phyloP scores from a whole-genome alignment of 2,113 vertebrate species.

The Pelodiscus sinensis region DNA sequence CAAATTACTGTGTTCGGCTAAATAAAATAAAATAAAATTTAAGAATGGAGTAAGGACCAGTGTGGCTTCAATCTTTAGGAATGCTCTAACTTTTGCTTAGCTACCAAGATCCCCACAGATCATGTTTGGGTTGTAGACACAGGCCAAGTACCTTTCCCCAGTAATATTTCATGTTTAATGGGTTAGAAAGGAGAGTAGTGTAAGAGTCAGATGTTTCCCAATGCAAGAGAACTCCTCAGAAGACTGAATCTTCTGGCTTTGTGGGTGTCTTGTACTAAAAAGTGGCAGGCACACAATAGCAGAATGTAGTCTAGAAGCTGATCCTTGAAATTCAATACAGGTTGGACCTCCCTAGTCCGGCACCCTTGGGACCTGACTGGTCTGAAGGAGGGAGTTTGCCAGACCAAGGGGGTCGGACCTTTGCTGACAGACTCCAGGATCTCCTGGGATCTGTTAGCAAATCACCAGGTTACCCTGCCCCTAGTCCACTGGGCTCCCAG shows the following conservation, averaged over 20 bases:
- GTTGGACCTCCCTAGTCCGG: no score
- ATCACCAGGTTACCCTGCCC: no score
- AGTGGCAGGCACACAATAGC: neutral
- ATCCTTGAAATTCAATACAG: neutral
- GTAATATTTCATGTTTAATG: neutral
- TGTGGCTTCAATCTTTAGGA: neutral
- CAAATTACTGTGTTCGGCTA: neutral
- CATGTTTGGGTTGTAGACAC: neutral
- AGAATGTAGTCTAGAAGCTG: neutral
- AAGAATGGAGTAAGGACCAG: neutral
- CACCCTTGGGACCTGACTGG: no score
- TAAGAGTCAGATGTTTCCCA: neutral
- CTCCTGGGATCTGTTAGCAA: no score
- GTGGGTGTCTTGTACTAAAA: neutral
- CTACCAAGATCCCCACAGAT: neutral
- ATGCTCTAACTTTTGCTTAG: neutral
- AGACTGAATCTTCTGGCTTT: neutral
- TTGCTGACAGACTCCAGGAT: no score
- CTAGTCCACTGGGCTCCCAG: no score
- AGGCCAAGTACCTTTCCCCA: neutral
- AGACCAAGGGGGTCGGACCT: no score
- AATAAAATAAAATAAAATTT: neutral
- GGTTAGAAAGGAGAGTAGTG: neutral
- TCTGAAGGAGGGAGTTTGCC: no score
- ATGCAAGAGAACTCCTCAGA: neutral